These are phyloP conservation scores for Pasiphila rectangulata DNA, from an alignment of 2,888 invertebrate genomes.

Conservation along the genomic window DNA sequence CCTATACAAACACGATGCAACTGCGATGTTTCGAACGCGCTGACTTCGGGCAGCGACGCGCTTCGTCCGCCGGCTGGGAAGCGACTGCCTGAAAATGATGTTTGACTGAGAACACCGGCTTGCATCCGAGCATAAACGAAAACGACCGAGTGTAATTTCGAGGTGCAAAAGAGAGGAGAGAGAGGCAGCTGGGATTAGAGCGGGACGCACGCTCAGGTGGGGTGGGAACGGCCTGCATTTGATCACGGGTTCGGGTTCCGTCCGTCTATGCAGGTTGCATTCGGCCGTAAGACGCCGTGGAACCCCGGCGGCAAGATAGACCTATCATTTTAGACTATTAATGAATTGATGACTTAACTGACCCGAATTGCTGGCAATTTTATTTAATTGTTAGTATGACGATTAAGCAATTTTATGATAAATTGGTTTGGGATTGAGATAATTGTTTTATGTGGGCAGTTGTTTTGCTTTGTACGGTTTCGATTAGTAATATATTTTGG, in stretches of 20 bases:
- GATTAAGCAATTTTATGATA: conserved; percentile 63
- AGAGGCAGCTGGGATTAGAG: conserved; percentile 45
- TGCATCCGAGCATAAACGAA: conserved; percentile 77
- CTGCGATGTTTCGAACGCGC: conserved; percentile 69
- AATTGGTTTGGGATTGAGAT: conserved; percentile 50
- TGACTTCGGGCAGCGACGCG: conserved; percentile 50
- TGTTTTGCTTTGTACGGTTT: conserved; percentile 32
- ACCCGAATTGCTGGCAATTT: conserved; percentile 65
- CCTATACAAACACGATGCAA: conserved; percentile 63
- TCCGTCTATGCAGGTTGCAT: conserved; percentile 70
- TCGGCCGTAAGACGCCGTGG: conserved; percentile 53
- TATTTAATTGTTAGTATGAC: conserved; percentile 58
- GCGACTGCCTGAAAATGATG: conserved; percentile 75
- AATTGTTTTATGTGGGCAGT: conserved; percentile 51
- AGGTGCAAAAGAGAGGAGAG: conserved; percentile 64
- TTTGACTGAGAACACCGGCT: conserved; percentile 80
- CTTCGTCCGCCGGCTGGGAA: conserved; percentile 64
- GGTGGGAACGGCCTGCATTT: conserved; percentile 65
- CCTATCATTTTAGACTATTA: conserved; percentile 63
- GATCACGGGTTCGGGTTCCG: conserved; percentile 56
- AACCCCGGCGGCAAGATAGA: conserved; percentile 43
- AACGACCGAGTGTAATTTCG: conserved; percentile 74
- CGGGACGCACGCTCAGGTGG: conserved; percentile 62
- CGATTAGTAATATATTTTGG: conserved; percentile 38
- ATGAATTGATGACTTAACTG: conserved; percentile 67